These are phyloP conservation scores for Catotricha subobsoleta DNA, from an alignment of 2,888 invertebrate genomes.

Conservation along the genomic window DNA sequence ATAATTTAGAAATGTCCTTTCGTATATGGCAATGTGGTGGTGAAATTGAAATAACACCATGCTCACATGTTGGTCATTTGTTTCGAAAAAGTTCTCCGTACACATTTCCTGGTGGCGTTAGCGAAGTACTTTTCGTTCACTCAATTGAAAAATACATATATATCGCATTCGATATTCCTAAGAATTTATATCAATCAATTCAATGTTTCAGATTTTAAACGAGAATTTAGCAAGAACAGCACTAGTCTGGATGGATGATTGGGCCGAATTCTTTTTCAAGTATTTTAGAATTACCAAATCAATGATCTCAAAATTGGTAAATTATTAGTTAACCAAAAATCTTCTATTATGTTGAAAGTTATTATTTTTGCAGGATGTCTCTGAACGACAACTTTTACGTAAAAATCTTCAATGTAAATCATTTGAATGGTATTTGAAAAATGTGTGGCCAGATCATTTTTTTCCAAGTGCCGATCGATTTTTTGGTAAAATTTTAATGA, in stretches of 20 bases:
- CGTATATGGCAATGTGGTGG: constrained; percentile 94
- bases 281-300: constrained; percentile 17
- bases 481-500: constrained; percentile 61
- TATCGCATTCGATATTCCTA: neutral
- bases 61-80: constrained; percentile 85
- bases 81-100: constrained; percentile 89
- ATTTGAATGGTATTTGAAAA: constrained; percentile 86
- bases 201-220: neutral
- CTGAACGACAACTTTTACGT: constrained; percentile 46
- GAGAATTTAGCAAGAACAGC: constrained; percentile 57
- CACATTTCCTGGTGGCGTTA: constrained; percentile 82
- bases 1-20: constrained; percentile 94
- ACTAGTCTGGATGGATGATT: constrained; percentile 96
- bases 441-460: constrained; percentile 92
- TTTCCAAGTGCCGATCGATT: constrained; percentile 74
- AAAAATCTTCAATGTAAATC: constrained; percentile 61
- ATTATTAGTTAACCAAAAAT: constrained; percentile 42
- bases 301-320: neutral
- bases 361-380: constrained; percentile 41
- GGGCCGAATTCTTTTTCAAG: constrained; percentile 81
- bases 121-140: constrained; percentile 33
- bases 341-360: too few species aligned
- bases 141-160: too few species aligned
- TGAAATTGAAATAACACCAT: constrained; percentile 74
- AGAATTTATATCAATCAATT: neutral